Evolutionary conservation across 53 echinoderm and acorn worm species (phyloP).

Genomic region (Zoroaster sp.): DNA sequence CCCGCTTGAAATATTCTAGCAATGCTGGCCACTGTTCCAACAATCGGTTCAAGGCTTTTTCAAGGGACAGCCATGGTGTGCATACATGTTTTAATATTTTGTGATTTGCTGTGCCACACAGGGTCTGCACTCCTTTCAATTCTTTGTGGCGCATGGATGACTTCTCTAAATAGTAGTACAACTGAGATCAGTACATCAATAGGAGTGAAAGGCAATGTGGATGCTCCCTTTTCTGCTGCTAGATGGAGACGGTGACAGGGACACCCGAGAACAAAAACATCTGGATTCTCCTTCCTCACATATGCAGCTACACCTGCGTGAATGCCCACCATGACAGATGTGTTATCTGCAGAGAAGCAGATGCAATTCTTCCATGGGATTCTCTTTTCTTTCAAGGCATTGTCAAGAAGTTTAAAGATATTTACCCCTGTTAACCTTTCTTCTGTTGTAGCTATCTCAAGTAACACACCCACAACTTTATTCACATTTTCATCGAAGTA

Average conservation of each 20-base stretch:
- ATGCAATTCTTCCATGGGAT: conserved; percentile 59
- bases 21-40: conserved; percentile 58
- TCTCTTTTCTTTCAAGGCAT: conserved; percentile 42
- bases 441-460: conserved; percentile 75
- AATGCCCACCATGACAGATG: conserved; percentile 68
- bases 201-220: conserved; percentile 26
- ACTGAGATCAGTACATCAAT: conserved; percentile 50
- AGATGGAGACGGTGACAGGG: conserved; percentile 61
- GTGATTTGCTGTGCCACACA: conserved; percentile 23
- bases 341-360: conserved; percentile 63
- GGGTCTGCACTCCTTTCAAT: conserved; percentile 26
- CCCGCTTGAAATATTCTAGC: conserved; percentile 56
- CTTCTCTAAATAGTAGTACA: conserved; percentile 59
- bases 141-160: conserved; percentile 57
- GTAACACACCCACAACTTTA: conserved; percentile 62
- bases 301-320: conserved; percentile 43
- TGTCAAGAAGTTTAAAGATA: conserved; percentile 64
- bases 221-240: conserved; percentile 66
- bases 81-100: neutral
- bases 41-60: conserved; percentile 35
- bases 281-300: conserved; percentile 57
- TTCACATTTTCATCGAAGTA: conserved; percentile 50
- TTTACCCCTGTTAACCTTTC: conserved; percentile 64
- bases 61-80: conserved; percentile 45
- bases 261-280: conserved; percentile 58